Evolutionary conservation across 53 echinoderm and acorn worm species (phyloP), one percentile per base, ranked within the genome.

Genomic region (Antedon mediterranea): DNA sequence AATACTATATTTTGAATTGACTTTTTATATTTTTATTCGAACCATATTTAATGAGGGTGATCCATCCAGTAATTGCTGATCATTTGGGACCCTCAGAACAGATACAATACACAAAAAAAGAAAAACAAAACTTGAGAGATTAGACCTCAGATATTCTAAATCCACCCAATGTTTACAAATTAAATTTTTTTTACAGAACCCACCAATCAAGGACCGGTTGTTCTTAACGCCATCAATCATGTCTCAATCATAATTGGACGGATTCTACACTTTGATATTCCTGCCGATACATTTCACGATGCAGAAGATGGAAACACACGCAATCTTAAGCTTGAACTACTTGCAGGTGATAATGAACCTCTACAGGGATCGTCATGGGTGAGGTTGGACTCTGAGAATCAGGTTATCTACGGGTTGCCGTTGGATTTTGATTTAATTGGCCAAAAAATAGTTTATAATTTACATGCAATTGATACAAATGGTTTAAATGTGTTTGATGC

Each of bases 261-360:
- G 29, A 80, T 90, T 33, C 79, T 90, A 15, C 43, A 84, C 14
- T 84, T 78, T 75, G 30, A 34, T 0, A 87, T 90, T 34, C 90
- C 90, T 76, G 44, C 79, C 31, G 82, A 90, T 71, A 87, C 90
- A 0, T 90, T 90, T 43, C 77, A 76, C 43, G 90, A 90, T 43
- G 34, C 44, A 33, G 87, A 87, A 28, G 90, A 90, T 79, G 90
- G 90, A 26, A 43, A 71, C 41, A 90, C 90, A 28, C 81, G 75
- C 43, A 82, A 87, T 77, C 84, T 90, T 9, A 32, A 43, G 28
- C 80, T 90, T 27, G 72, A 71, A 15, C 77, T 90, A 32, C 79
- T 80, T 27, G 79, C 43, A 0, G 43, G 43, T 0, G 71, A 84
- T 75, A 74, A 81, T 30, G 42, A 82, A 29, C 79, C 81, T 43